A percentile compares a stretch with the other conserved stretches of the same genome.
These are phyloP conservation scores for Hippocampus abdominalis DNA, from an alignment of 2,113 vertebrate genomes.

Conservation along the genomic window DNA sequence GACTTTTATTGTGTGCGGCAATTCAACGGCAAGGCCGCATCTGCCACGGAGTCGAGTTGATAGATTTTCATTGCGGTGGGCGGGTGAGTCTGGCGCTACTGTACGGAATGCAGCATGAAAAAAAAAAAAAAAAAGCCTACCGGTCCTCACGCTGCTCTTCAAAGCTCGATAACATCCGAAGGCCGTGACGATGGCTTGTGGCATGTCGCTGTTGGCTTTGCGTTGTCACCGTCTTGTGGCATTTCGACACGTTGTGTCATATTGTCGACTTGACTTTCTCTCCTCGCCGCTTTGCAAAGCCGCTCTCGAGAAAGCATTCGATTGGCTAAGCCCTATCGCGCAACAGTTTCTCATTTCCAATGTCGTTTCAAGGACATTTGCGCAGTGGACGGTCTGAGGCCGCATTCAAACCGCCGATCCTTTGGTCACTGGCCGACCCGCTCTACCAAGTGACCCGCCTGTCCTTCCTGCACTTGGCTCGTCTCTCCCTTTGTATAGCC, in stretches of 20 bases:
- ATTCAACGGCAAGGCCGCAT: constrained; percentile 46
- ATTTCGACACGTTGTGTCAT: not conserved
- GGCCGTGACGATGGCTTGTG: not conserved
- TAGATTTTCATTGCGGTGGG: constrained; percentile 38
- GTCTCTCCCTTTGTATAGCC: too few species aligned
- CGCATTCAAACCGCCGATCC: too few species aligned
- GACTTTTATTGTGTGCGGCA: constrained; percentile 57
- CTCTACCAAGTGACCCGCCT: too few species aligned
- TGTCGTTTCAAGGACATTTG: too few species aligned
- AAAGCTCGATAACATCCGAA: not conserved
- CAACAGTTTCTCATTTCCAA: too few species aligned
- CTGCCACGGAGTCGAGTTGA: constrained; percentile 49
- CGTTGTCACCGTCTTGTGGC: not conserved
- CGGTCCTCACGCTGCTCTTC: not conserved
- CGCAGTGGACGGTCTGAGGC: too few species aligned
- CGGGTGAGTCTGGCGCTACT: constrained; percentile 18
- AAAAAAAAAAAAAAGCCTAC: not conserved
- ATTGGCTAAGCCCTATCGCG: not conserved
- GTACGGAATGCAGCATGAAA: constrained; percentile 20
- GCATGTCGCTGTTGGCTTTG: not conserved
- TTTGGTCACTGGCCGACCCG: too few species aligned
- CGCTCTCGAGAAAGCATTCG: not conserved
- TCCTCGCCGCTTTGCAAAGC: not conserved
- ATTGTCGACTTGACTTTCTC: not conserved
- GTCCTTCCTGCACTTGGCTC: too few species aligned